Conservation (phyloP, 2,888 invertebrate genomes). For the Oxytorus armatus region DNA sequence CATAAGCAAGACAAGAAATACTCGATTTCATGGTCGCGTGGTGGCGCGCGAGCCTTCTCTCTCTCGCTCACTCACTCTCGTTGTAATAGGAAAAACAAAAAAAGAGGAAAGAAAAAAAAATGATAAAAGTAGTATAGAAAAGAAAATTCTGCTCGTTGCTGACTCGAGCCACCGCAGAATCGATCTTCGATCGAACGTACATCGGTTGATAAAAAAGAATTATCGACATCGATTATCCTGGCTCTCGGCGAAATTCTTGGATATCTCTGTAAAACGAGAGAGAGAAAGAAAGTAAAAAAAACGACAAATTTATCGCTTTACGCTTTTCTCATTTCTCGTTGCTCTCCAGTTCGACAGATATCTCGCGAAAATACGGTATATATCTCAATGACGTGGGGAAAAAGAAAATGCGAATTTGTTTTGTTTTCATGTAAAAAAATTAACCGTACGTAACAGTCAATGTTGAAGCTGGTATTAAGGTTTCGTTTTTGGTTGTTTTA, state of each 20-base stretch:
- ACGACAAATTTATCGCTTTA: conserved; percentile 34
- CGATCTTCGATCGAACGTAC: conserved; percentile 28
- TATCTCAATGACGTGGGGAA: not conserved
- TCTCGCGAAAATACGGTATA: no score
- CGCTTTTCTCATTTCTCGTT: conserved; percentile 44
- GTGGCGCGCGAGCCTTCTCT: conserved; percentile 50
- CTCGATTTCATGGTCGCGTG: conserved; percentile 67
- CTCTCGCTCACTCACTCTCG: not conserved
- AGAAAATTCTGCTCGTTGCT: conserved; percentile 42
- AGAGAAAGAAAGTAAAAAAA: conserved; percentile 8
- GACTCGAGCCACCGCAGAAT: conserved; percentile 5
- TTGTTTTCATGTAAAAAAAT: no score
- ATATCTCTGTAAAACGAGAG: conserved; percentile 13
- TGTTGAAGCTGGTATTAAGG: no score
- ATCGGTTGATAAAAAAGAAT: conserved; percentile 7
- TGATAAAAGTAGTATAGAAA: conserved; percentile 6
- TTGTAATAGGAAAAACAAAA: conserved; percentile 7
- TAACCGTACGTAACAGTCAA: no score
- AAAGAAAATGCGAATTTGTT: no score
- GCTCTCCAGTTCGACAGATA: no score
- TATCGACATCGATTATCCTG: conserved; percentile 12
- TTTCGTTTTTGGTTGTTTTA: not conserved
- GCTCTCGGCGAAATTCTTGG: conserved; percentile 20
- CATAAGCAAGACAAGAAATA: conserved; percentile 66
- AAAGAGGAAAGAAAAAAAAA: conserved; percentile 18